A percentile compares a stretch with the other conserved stretches of the same genome.
Evolutionary conservation across 2,797 vertebrate genomes (phyloP).

Genomic region (Poecilia picta): DNA sequence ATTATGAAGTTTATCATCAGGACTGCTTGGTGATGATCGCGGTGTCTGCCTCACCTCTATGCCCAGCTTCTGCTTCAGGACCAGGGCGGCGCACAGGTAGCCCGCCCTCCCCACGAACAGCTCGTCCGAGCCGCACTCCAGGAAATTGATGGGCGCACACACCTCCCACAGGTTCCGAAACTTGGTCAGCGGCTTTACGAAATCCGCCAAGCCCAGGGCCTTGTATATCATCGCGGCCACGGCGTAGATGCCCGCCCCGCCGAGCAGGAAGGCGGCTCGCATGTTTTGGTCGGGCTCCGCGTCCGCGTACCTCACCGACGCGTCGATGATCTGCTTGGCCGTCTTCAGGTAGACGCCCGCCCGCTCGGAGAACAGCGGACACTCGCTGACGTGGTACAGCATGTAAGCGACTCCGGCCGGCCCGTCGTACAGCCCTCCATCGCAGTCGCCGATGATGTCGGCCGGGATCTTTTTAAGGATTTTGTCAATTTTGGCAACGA

Average conservation of each 20-base stretch:
- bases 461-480: slow-evolving; percentile 82
- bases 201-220: slow-evolving; percentile 84
- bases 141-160: slow-evolving; percentile 84
- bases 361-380: slow-evolving; percentile 81
- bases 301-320: slow-evolving; percentile 79
- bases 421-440: slow-evolving; percentile 87
- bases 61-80: slow-evolving; percentile 87
- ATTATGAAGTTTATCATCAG: background rate
- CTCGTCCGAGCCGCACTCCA: slow-evolving; percentile 91
- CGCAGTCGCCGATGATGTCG: slow-evolving; percentile 69
- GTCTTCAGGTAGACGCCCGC: slow-evolving; percentile 83
- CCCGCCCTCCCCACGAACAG: slow-evolving; percentile 90
- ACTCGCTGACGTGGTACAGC: slow-evolving; percentile 88
- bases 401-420: slow-evolving; percentile 89
- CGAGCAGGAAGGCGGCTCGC: slow-evolving; percentile 87
- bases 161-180: slow-evolving; percentile 85
- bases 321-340: slow-evolving; percentile 86
- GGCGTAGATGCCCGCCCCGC: slow-evolving; percentile 86
- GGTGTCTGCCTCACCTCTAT: slow-evolving; percentile 82
- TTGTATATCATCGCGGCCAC: slow-evolving; percentile 88
- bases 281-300: slow-evolving; percentile 84
- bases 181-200: slow-evolving; percentile 82
- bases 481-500: slow-evolving; percentile 82
- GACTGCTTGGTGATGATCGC: background rate
- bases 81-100: slow-evolving; percentile 88